Conservation (phyloP, 2,113 vertebrate species). For the Mohoua ochrocephala region DNA sequence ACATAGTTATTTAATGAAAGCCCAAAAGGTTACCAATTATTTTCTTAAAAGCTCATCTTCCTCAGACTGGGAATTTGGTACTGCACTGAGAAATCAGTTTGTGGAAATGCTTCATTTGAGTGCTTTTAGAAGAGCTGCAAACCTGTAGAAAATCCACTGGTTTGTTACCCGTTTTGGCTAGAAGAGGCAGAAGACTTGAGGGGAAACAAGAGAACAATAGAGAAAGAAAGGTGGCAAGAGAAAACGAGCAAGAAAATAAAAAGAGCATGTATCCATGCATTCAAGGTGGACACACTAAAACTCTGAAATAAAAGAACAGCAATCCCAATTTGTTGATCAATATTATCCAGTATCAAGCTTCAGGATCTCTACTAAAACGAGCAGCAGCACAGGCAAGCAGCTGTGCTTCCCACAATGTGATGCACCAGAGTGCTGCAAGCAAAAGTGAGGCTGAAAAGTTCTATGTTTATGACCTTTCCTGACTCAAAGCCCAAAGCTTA, state of each 20-base stretch:
- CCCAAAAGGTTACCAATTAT: background rate
- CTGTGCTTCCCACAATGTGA: background rate
- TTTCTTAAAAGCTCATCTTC: background rate
- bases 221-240: background rate
- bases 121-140: background rate
- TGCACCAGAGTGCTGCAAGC: accelerated
- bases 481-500: background rate
- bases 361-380: background rate
- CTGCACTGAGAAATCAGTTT: background rate
- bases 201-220: background rate
- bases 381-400: background rate
- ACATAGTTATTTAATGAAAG: background rate
- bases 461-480: background rate
- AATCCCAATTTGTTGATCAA: background rate
- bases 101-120: background rate
- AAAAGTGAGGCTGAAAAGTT: background rate
- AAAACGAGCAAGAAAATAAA: background rate
- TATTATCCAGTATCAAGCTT: background rate
- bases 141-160: background rate
- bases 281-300: background rate
- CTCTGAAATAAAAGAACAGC: background rate
- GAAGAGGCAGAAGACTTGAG: background rate
- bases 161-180: background rate
- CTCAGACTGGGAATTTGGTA: background rate
- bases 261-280: accelerated